Base-by-base conservation (phyloP, 2,888 invertebrate genomes). In the Drosophila merina region DNA sequence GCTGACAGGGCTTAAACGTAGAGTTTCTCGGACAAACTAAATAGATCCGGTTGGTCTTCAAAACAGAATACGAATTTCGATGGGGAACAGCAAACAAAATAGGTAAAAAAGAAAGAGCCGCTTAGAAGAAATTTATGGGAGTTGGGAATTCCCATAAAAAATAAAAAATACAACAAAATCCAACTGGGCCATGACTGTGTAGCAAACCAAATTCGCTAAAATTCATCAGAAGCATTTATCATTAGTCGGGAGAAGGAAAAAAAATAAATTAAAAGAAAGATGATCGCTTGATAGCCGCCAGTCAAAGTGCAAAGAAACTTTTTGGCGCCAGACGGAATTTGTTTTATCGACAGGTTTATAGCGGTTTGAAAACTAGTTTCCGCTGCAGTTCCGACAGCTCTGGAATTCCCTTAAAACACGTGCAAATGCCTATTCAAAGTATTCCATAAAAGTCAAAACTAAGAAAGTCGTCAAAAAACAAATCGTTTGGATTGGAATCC, bases 31-130 rank as follows among this genome's bases (percentile, higher is more conserved):
- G 62, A 38, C 63, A 73, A 77, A 79, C 76, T 72, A 79, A 76
- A 74, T 75, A 78, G 78, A 88, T 88, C 84, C 84, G 84, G 88
- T 88, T 84, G 72, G 72, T 64, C 63, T 73, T 48, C 36, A n/a
- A 71, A 33, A 60, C 52, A 60, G 50, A 79, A 76, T 67, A 68
- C 64, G 70, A 72, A 73, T 68, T 66, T 72, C 51, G 26, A 44
- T n/a, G 6, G 14, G 28, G 42, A 59, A 47, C 26, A 33, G 50
- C 60, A 79, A 60, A 75, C 60, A 55, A 33, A 47, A 60, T 54
- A 71, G 47, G 54, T 28, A 67, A 57, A 55, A 50, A 80, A 67
- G 74, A 74, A 81, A 78, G 63, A 75, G 77, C 67, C 67, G 74
- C 77, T 70, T 55, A 63, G 49, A 72, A 82, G 76, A 82, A 77